Percentiles rank a stretch among this genome's conserved stretches.
Conservation (phyloP, 1,140 invertebrate species). For the Gryon sp. region DNA sequence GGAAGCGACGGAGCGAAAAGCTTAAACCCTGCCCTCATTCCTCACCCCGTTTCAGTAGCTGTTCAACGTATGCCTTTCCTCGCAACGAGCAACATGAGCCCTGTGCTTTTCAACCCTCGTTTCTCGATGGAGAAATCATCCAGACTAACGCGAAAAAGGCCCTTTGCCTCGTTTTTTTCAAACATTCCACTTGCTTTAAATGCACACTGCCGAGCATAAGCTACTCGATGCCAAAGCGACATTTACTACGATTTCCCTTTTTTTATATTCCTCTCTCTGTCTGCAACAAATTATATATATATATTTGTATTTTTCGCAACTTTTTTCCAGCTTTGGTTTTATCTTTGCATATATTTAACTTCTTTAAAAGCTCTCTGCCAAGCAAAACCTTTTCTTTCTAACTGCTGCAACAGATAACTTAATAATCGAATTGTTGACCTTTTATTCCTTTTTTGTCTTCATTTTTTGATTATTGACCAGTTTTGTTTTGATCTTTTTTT, state of each 20-base stretch:
- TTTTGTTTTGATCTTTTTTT: no score
- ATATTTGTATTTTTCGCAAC: no score
- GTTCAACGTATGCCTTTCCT: constrained; percentile 6
- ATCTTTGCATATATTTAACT: constrained; percentile 40
- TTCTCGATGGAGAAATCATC: constrained; percentile 50
- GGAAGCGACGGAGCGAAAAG: constrained; percentile 63
- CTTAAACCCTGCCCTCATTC: constrained; percentile 47
- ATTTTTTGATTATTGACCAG: neutral
- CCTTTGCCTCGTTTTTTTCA: constrained; percentile 41
- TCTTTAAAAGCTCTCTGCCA: constrained; percentile 2
- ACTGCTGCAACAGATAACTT: constrained; percentile 1
- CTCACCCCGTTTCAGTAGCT: constrained; percentile 31
- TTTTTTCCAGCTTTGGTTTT: constrained; percentile 10
- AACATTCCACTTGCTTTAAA: constrained; percentile 60
- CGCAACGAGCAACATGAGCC: constrained; percentile 3
- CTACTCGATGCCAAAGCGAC: constrained; percentile 34
- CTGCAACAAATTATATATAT: no score
- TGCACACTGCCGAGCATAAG: constrained; percentile 38
- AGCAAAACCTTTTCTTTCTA: constrained; percentile 9
- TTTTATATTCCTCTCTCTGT: no score
- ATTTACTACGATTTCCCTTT: constrained; percentile 26
- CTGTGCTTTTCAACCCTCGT: constrained; percentile 42
- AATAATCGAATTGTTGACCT: neutral
- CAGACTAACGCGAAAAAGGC: constrained; percentile 54
- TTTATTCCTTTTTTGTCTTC: neutral